Base-by-base conservation (phyloP, 2,888 invertebrate genomes). In the Leptopterna dolabrata region DNA sequence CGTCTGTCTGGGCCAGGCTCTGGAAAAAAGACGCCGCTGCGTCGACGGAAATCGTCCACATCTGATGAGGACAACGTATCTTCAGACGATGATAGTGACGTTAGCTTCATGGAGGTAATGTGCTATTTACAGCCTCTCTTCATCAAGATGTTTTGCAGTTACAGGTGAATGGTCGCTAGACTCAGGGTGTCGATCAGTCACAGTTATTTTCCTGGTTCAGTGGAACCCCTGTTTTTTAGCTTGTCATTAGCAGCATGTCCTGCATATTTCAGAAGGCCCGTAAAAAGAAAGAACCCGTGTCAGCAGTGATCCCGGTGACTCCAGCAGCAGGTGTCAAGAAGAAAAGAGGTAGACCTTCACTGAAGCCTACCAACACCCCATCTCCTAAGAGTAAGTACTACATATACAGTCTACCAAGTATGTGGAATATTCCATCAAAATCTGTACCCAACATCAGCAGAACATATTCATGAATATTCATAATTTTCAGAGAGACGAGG, bases 401-500 rank as follows among this genome's bases (percentile, higher is more conserved):
- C 24, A 27, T n/a, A n/a, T n/a, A n/a, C n/a, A n/a, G n/a, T n/a
- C n/a, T n/a, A n/a, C n/a, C n/a, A n/a, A n/a, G n/a, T n/a, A n/a
- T n/a, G n/a, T n/a, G n/a, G n/a, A n/a, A n/a, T n/a, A n/a, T n/a
- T n/a, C n/a, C n/a, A n/a, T n/a, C n/a, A n/a, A n/a, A n/a, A n/a
- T n/a, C n/a, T n/a, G n/a, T n/a, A n/a, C n/a, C n/a, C n/a, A n/a
- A n/a, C n/a, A n/a, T n/a, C n/a, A n/a, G n/a, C n/a, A n/a, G n/a
- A n/a, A n/a, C n/a, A n/a, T n/a, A n/a, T n/a, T n/a, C n/a, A n/a
- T n/a, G n/a, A n/a, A n/a, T n/a, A n/a, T 36, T 36, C 36, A 36
- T 36, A 4, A 36, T 36, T 7, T 36, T 36, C 7, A 89, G 89
- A 81, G 41, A 88, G 84, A 82, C 85, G 82, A 87, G 88, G 89